Base-by-base conservation (phyloP, 1,140 invertebrate genomes). In the Goniozus legneri region DNA sequence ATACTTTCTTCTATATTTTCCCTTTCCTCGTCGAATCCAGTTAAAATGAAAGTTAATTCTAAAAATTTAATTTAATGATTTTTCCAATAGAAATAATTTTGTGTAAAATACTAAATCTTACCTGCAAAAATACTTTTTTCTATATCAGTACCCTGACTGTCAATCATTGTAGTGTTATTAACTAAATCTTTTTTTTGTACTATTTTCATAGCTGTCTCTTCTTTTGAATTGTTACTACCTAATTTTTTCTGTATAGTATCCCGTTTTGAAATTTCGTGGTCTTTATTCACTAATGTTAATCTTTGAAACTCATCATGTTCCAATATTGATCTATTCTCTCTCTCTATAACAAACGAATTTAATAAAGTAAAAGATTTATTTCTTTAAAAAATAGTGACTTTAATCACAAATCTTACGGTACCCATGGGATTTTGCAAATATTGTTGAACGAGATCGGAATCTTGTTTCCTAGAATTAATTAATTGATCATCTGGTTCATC, bases 1-100 rank as follows among this genome's bases (percentile, higher is more conserved):
- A 81, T 79, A 16, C 72, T 68, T 38, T 62, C 62, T 12, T 60
- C 48, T 18, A 78, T 49, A 20, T 68, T 58, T 2, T 58, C 45
- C 18, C 78, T 73, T 30, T 78, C 77, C 1, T 62, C 56, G 10
- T 73, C 63, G 47, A 64, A 80, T 27, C 67, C 75, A 47, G 37
- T 68, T 34, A 75, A 59, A 35, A 71, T 58, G 68, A 74, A 84
- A 46, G 48, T 76, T 45, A 70, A 63, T 32, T 56, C 77, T 76
- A 33, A 15, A 54, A 52, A n/a, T n/a, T n/a, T n/a, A n/a, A n/a
- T n/a, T n/a, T n/a, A n/a, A n/a, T n/a, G n/a, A n/a, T n/a, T n/a
- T n/a, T n/a, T n/a, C n/a, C n/a, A n/a, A n/a, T n/a, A n/a, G n/a
- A n/a, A n/a, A n/a, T n/a, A n/a, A n/a, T n/a, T n/a, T n/a, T n/a